Percentiles rank a stretch among this genome's conserved stretches.
Evolutionary conservation across 2,888 invertebrate genomes (phyloP).

Genomic region (Pyrochroa serraticornis): DNA sequence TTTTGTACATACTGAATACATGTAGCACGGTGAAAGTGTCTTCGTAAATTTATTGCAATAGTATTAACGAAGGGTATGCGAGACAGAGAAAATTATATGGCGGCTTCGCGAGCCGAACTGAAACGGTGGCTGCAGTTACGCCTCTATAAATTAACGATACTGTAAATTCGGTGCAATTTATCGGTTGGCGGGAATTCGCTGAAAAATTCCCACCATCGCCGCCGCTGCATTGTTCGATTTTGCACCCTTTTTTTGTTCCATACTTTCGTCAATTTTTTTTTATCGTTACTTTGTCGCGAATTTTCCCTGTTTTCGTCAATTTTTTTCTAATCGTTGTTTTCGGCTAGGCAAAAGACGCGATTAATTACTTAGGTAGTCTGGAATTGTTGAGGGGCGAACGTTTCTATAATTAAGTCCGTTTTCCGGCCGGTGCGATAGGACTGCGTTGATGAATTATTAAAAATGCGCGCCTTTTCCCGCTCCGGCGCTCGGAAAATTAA

Average conservation of each 20-base stretch:
- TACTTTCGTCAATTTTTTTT: too few relatives aligned
- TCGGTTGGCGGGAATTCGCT: slow-evolving; percentile 4
- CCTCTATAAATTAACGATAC: slow-evolving; percentile 41
- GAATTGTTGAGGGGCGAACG: slow-evolving; percentile 15
- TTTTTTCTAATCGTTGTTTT: too few relatives aligned
- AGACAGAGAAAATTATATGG: slow-evolving; percentile 46
- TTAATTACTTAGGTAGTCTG: too few relatives aligned
- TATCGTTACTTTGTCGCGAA: too few relatives aligned
- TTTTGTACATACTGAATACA: slow-evolving; percentile 40
- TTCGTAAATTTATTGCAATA: slow-evolving; percentile 52
- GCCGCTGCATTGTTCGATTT: slow-evolving; percentile 28
- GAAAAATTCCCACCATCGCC: slow-evolving; percentile 39
- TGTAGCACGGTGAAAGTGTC: slow-evolving; percentile 47
- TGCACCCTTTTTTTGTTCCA: too few relatives aligned
- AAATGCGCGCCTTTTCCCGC: slow-evolving; percentile 37
- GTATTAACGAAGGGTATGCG: slow-evolving; percentile 49
- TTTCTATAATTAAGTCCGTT: slow-evolving; percentile 34
- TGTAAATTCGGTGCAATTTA: slow-evolving; percentile 42
- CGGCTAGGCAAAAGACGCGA: too few relatives aligned
- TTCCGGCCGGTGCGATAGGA: slow-evolving; percentile 25
- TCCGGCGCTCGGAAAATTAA: slow-evolving; percentile 46
- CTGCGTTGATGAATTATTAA: slow-evolving; percentile 38
- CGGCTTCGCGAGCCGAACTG: slow-evolving; percentile 22
- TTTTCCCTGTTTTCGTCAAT: too few relatives aligned
- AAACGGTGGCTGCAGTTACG: slow-evolving; percentile 8